Base-by-base conservation (phyloP, 2,888 invertebrate genomes). In the Pterostichus niger region DNA sequence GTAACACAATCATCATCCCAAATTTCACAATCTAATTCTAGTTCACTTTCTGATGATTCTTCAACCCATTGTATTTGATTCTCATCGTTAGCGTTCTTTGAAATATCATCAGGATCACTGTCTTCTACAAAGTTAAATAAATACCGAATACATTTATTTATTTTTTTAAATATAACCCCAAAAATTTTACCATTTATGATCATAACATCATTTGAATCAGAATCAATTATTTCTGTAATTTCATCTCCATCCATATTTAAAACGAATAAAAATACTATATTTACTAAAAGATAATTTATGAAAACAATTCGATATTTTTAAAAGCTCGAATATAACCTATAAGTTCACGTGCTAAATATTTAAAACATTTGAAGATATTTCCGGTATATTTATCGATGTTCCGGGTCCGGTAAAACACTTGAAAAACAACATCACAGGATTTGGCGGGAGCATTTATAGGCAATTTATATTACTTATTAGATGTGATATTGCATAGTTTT, bases 1-100 rank as follows among this genome's bases (percentile, higher is more conserved):
- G 76, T 84, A 84, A 85, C 85, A 84, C 88, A 88, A 83, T 89
- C 88, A 46, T 86, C 79, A 85, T 89, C 89, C 89, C 89, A 89
- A 24, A 83, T 13, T 75, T 87, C 87, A 85, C 89, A 88, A 49
- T 89, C 88, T 46, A 86, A 52, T 82, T 89, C 89, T 15, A 87
- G 86, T 85, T 89, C 89, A 84, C 87, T 87, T 77, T 87, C 88
- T 5, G 88, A 88, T 13, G 83, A 84, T 31, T 80, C 83, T 64
- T 83, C 82, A 40, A 79, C 44, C 75, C 75, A 84, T 79, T 84
- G 44, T 17, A 83, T 75, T 40, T 40, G 40, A 40, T 40, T 40
- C 9, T 64, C 52, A 59, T 17, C 24, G 11, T 33, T 33, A 13
- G 64, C n/a, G 13, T 6, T 64, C 35, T 64, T n/a, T 64, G 33